Percentiles rank a stretch among this genome's conserved stretches.
These are phyloP conservation scores for Paratrypauchen microcephalus DNA, from an alignment of 2,797 vertebrate species.

Conservation along the genomic window DNA sequence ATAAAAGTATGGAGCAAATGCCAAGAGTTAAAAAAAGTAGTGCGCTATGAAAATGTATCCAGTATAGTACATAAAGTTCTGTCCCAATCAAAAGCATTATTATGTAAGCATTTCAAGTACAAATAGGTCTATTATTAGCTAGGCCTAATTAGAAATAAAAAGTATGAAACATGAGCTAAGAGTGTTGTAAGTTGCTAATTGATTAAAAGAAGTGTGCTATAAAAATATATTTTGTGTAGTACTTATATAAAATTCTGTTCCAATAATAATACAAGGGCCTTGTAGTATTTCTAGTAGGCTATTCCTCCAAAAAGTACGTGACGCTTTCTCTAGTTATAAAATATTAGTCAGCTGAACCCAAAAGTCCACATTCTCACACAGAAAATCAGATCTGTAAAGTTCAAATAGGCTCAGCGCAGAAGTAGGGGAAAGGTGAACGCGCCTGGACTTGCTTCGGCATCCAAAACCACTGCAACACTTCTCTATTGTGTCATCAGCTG, in stretches of 20 bases:
- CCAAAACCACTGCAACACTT: slow-evolving; percentile 45
- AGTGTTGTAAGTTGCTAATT: too few species aligned
- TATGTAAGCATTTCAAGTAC: too few species aligned
- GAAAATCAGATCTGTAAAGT: not conserved
- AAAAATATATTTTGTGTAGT: too few species aligned
- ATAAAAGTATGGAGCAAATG: too few species aligned
- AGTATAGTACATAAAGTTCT: not conserved
- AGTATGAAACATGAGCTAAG: too few species aligned
- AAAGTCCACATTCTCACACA: not conserved
- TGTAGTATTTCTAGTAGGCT: not conserved
- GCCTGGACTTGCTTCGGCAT: slow-evolving; percentile 38
- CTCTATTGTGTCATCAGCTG: slow-evolving; percentile 69
- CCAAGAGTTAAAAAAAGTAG: too few species aligned
- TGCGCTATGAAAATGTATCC: too few species aligned
- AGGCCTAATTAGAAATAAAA: too few species aligned
- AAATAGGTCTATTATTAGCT: too few species aligned
- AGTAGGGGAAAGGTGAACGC: slow-evolving; percentile 70
- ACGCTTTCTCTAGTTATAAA: not conserved
- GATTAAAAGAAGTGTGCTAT: too few species aligned
- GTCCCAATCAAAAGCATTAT: too few species aligned
- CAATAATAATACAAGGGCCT: not conserved
- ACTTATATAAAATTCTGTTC: not conserved
- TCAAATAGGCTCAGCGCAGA: slow-evolving; percentile 19
- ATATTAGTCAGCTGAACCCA: not conserved
- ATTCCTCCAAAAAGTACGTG: not conserved